Evolutionary conservation across 2,888 invertebrate species (phyloP), one percentile per base, ranked within the genome.

Genomic region (Bhutanitis thaidina): DNA sequence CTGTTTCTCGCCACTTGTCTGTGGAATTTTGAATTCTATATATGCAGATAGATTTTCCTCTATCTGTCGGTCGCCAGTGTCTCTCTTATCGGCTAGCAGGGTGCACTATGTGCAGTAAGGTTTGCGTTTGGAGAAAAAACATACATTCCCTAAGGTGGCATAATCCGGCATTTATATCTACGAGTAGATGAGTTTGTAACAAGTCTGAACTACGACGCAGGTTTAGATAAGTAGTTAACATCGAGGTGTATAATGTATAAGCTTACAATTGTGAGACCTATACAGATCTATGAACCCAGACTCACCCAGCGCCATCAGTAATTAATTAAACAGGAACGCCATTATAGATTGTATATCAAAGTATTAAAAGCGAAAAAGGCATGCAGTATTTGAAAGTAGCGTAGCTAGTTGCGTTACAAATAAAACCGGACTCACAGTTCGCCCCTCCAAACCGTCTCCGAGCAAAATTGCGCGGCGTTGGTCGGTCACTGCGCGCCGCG

Each of bases 351-450:
- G 36, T 52, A 46, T 52, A 1, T 25, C 29, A 13, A 35, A 3
- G 51, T 20, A 8, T 41, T 57, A 57, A 34, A 54, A 51, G 49
- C 57, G 48, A 57, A 39, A 57, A 51, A 51, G 51, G 53, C 53
- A 39, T 57, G 57, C 40, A 52, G 38, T 15, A 25, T 43, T 46
- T 36, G 53, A 49, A 51, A 50, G 53, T 61, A 32, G 57, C 49
- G 43, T 58, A 53, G 43, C 44, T 25, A n/a, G 34, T 55, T 48
- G 43, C 34, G 55, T 52, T 52, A 53, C 47, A 49, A 54, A 56
- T 52, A 59, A 69, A 81, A 73, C 78, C 76, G 76, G 76, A 84
- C 87, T 88, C 68, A 88, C 88, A 71, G 68, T 76, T 81, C 61
- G 76, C 82, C 77, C 80, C 80, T 48, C 73, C 77, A 63, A 70